phyloP scores from a whole-genome alignment of 2,888 invertebrate species.

The Drosophila antonietae region DNA sequence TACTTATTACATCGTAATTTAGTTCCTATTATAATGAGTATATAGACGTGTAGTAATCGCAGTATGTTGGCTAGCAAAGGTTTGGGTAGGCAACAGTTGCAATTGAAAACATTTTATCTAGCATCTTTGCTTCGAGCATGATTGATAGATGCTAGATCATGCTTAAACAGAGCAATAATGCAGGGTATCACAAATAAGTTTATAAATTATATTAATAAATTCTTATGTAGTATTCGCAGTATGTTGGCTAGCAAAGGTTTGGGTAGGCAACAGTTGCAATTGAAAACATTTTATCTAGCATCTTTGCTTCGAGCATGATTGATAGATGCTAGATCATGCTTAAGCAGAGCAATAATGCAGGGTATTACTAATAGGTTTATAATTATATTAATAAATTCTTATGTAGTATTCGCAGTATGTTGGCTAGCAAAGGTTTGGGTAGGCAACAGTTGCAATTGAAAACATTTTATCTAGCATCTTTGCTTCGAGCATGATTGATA shows the following conservation, averaged over 20 bases:
- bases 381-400: neutral
- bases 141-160: neutral
- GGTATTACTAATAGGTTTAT: too few species aligned
- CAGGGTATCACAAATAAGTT: neutral
- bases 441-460: slow-evolving; percentile 82
- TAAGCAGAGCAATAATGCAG: too few species aligned
- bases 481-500: too few species aligned
- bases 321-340: too few species aligned
- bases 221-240: slow-evolving; percentile 74
- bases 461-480: slow-evolving; percentile 64
- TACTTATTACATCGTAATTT: too few species aligned
- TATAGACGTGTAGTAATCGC: slow-evolving; percentile 3
- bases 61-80: slow-evolving; percentile 76
- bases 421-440: slow-evolving; percentile 75
- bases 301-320: slow-evolving; percentile 1
- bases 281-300: slow-evolving; percentile 74
- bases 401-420: slow-evolving; percentile 78
- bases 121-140: slow-evolving; percentile 38
- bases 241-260: slow-evolving; percentile 76
- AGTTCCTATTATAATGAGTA: neutral
- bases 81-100: slow-evolving; percentile 82
- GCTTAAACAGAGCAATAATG: slow-evolving; percentile 20
- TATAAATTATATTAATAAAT: neutral
- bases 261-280: slow-evolving; percentile 82
- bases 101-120: slow-evolving; percentile 76